Conservation (phyloP, 2,797 vertebrate genomes). For the Enteromius radiatus region DNA sequence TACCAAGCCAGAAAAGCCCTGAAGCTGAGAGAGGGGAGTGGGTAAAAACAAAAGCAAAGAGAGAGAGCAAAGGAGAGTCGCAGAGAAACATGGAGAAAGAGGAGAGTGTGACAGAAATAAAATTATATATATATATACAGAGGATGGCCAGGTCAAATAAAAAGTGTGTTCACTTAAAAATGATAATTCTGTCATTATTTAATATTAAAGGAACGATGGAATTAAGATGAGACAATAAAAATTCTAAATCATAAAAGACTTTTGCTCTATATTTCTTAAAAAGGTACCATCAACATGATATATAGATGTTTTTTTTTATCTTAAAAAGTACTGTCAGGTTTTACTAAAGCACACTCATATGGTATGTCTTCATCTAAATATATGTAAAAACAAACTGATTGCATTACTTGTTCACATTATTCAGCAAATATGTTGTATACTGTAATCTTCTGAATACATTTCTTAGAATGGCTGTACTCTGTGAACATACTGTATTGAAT, state of each 20-base stretch:
- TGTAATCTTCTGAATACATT: neutral
- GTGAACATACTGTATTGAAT: neutral
- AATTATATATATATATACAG: neutral
- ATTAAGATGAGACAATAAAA: neutral
- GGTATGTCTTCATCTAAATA: neutral
- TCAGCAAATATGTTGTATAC: neutral
- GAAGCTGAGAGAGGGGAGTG: conserved; percentile 66
- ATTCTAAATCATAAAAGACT: neutral
- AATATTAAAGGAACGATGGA: neutral
- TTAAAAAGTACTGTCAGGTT: neutral
- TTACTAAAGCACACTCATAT: neutral
- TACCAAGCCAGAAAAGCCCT: conserved; percentile 73
- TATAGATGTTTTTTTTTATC: neutral
- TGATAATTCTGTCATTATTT: neutral
- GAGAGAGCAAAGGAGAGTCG: neutral
- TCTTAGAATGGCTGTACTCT: neutral
- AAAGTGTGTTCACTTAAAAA: neutral
- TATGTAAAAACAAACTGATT: neutral
- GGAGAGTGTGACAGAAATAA: conserved; percentile 5
- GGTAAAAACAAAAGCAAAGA: conserved; percentile 48
- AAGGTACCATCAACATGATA: neutral
- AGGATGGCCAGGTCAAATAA: neutral
- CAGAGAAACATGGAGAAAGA: neutral
- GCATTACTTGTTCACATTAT: neutral
- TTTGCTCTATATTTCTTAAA: neutral